These are phyloP conservation scores for Kuschelorhynchus macadamiae DNA, from an alignment of 2,888 invertebrate genomes.

Conservation along the genomic window DNA sequence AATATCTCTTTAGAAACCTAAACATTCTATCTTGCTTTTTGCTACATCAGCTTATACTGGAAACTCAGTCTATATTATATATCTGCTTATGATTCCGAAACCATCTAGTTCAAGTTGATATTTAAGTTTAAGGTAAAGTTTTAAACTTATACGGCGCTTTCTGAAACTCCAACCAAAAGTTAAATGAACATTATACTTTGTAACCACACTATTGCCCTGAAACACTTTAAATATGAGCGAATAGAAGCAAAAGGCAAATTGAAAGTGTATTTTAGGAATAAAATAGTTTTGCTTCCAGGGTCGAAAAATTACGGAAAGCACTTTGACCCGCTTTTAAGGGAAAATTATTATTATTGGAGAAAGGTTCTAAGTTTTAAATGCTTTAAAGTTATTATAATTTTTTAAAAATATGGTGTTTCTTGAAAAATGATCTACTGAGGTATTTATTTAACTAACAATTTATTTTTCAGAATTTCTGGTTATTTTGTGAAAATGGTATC, in stretches of 20 bases:
- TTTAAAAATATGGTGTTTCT: too few relatives aligned
- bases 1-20: not conserved
- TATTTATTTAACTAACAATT: too few relatives aligned
- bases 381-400: too few relatives aligned
- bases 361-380: too few relatives aligned
- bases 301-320: not conserved
- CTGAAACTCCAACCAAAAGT: slow-evolving; percentile 27
- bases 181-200: slow-evolving; percentile 39
- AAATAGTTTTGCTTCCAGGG: slow-evolving; percentile 27
- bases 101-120: slow-evolving; percentile 33
- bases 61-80: slow-evolving; percentile 32
- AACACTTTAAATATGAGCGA: slow-evolving; percentile 42
- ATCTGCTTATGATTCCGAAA: slow-evolving; percentile 35
- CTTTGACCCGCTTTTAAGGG: not conserved
- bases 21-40: not conserved
- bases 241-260: slow-evolving; percentile 24
- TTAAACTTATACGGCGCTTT: slow-evolving; percentile 33
- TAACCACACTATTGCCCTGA: slow-evolving; percentile 32
- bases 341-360: too few relatives aligned
- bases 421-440: too few relatives aligned
- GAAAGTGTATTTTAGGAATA: slow-evolving; percentile 30
- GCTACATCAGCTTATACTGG: not conserved
- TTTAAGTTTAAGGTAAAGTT: slow-evolving; percentile 39
- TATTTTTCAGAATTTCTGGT: too few relatives aligned
- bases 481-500: too few relatives aligned